A percentile compares a stretch with the other conserved stretches of the same genome.
phyloP scores from a whole-genome alignment of 1,140 invertebrate species.

The Acyrthosiphon pisum region DNA sequence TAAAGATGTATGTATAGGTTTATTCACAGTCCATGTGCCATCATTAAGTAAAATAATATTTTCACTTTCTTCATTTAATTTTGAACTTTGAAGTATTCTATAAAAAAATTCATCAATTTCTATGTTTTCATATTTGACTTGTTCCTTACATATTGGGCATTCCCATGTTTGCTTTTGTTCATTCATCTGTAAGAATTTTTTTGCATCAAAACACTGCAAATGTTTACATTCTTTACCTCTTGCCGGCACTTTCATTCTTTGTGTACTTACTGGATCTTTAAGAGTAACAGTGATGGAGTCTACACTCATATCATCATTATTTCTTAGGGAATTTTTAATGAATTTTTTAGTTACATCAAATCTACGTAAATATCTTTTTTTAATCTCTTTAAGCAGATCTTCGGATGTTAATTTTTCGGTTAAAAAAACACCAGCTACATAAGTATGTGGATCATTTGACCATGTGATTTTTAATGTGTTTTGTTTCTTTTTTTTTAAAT shows the following conservation, averaged over 20 bases:
- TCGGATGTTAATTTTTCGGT: background rate
- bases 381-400: slow-evolving; percentile 10
- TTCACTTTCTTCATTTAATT: background rate
- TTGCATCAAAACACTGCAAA: slow-evolving; percentile 97
- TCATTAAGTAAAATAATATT: slow-evolving; percentile 35
- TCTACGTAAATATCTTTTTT: background rate
- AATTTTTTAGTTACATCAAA: slow-evolving; percentile 8
- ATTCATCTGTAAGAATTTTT: slow-evolving; percentile 96
- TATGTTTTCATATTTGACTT: slow-evolving; percentile 26
- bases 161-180: slow-evolving; percentile 97
- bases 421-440: slow-evolving; percentile 11
- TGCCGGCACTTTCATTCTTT: slow-evolving; percentile 90
- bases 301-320: background rate
- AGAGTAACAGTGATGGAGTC: background rate
- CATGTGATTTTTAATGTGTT: slow-evolving; percentile 23
- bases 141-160: slow-evolving; percentile 95
- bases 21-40: slow-evolving; percentile 5
- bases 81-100: slow-evolving; percentile 5
- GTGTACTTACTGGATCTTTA: slow-evolving; percentile 88
- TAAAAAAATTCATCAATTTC: slow-evolving; percentile 46
- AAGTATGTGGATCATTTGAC: slow-evolving; percentile 14
- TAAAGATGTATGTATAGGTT: background rate
- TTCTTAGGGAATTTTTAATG: slow-evolving; percentile 11
- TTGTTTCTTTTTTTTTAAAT: slow-evolving; percentile 19
- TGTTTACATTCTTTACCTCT: slow-evolving; percentile 90